Evolutionary conservation across 2,797 vertebrate genomes (phyloP).

Genomic region (Argentina silus): DNA sequence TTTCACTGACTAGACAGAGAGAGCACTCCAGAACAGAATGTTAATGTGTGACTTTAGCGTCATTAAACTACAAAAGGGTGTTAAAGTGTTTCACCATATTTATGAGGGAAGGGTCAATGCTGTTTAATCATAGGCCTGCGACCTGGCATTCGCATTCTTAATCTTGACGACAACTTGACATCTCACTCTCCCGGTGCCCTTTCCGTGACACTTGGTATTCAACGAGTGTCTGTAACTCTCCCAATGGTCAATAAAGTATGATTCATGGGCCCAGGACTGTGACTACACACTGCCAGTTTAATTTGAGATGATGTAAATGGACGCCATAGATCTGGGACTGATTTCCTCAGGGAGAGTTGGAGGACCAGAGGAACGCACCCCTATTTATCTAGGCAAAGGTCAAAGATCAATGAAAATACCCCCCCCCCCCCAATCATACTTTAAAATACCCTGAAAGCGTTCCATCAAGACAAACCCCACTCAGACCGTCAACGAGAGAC

Average conservation of each 20-base stretch:
- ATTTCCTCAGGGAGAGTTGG: constrained; percentile 72
- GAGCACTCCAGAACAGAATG: constrained; percentile 39
- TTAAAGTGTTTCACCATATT: constrained; percentile 60
- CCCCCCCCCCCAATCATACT: constrained; percentile 40
- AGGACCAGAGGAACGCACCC: constrained; percentile 16
- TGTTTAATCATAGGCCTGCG: constrained; percentile 49
- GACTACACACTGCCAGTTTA: constrained; percentile 62
- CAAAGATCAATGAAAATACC: constrained; percentile 63
- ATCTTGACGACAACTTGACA: constrained; percentile 45
- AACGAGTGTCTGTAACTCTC: constrained; percentile 66
- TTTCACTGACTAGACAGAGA: background rate
- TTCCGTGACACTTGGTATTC: constrained; percentile 68
- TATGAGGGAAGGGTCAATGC: constrained; percentile 54
- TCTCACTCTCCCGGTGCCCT: constrained; percentile 47
- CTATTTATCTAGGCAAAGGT: constrained; percentile 65
- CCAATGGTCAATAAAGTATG: constrained; percentile 75
- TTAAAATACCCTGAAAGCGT: constrained; percentile 55
- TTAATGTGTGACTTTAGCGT: constrained; percentile 1
- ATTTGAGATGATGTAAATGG: constrained; percentile 75
- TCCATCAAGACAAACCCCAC: constrained; percentile 37
- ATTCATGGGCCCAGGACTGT: constrained; percentile 61
- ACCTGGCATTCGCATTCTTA: constrained; percentile 42
- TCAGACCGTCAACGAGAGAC: constrained; percentile 14
- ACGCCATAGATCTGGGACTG: constrained; percentile 62
- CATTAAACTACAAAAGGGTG: constrained; percentile 46